Percentiles rank a stretch among this genome's conserved stretches.
Conservation (phyloP, 2,888 invertebrate species). For the Oxytorus armatus region DNA sequence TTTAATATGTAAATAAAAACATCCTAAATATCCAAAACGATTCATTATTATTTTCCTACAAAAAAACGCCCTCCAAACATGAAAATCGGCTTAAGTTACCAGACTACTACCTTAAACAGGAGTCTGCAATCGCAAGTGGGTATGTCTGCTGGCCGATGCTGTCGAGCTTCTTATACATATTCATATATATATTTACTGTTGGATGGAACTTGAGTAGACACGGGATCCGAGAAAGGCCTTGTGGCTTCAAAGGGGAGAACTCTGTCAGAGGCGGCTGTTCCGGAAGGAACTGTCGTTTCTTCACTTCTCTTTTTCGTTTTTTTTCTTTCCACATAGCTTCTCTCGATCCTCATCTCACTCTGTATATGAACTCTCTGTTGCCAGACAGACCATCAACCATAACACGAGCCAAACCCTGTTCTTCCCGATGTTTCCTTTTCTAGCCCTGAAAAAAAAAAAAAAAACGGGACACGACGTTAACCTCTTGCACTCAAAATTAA, state of each 20-base stretch:
- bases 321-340: conserved; percentile 40
- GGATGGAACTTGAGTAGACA: conserved; percentile 45
- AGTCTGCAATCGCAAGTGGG: conserved; percentile 62
- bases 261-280: conserved; percentile 74
- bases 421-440: conserved; percentile 62
- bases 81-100: too few species aligned
- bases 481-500: conserved; percentile 75
- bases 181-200: background rate
- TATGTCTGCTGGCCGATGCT: conserved; percentile 43
- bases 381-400: conserved; percentile 54
- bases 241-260: conserved; percentile 56
- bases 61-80: too few species aligned
- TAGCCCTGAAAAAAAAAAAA: conserved; percentile 53
- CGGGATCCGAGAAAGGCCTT: conserved; percentile 60
- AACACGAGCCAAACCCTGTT: conserved; percentile 60
- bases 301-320: conserved; percentile 62
- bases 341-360: conserved; percentile 28
- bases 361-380: conserved; percentile 44
- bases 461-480: conserved; percentile 66
- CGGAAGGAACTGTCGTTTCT: conserved; percentile 79
- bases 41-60: too few species aligned
- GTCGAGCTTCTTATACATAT: conserved; percentile 33
- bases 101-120: too few species aligned
- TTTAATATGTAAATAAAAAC: too few species aligned
- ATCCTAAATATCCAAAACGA: too few species aligned